A percentile compares a stretch with the other conserved stretches of the same genome.
These are phyloP conservation scores for Bombus impatiens DNA, from an alignment of 1,140 invertebrate genomes.

Conservation along the genomic window DNA sequence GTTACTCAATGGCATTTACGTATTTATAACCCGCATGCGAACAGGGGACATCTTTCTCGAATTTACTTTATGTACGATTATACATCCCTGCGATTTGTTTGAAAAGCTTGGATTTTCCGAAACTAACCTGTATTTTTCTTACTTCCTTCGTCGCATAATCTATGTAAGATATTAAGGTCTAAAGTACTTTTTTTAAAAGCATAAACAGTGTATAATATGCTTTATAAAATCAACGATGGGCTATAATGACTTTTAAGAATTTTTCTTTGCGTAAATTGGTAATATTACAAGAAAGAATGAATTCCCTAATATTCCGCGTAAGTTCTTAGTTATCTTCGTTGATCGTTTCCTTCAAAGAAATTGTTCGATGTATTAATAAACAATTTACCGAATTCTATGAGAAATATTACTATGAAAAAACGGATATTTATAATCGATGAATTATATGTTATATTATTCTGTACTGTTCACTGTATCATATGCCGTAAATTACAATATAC, in stretches of 20 bases:
- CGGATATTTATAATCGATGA: background rate
- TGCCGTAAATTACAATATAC: background rate
- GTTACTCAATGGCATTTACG: background rate
- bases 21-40: conserved; percentile 18
- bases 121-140: background rate
- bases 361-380: background rate
- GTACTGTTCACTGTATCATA: background rate
- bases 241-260: too few species aligned
- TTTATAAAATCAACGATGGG: too few species aligned
- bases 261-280: too few species aligned
- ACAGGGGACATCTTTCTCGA: background rate
- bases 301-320: too few species aligned
- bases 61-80: background rate
- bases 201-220: too few species aligned
- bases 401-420: background rate
- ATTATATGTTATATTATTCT: background rate
- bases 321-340: too few species aligned
- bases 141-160: too few species aligned
- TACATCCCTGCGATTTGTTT: background rate
- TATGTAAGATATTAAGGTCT: too few species aligned
- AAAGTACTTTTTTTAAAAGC: too few species aligned
- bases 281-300: too few species aligned
- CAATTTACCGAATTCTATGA: background rate
- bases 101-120: too few species aligned
- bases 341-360: background rate